Evolutionary conservation across 2,888 invertebrate species (phyloP).

Genomic region (Cryptocheilus praepositus): DNA sequence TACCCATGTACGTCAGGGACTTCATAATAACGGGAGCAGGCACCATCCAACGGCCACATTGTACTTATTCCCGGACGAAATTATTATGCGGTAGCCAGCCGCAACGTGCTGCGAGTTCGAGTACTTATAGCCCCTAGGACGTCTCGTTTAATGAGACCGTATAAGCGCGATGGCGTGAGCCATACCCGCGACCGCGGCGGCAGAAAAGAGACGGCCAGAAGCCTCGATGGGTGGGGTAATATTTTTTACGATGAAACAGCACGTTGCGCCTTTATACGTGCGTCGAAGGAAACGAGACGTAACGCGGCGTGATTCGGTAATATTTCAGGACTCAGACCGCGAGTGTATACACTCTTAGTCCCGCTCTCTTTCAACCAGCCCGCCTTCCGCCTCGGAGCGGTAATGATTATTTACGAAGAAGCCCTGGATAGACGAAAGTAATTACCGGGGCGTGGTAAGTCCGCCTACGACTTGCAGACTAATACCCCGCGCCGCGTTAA

Average conservation of each 20-base stretch:
- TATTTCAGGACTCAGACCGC: conserved; percentile 6
- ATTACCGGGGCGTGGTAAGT: conserved; percentile 48
- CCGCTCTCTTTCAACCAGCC: background rate
- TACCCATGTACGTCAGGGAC: too few species aligned
- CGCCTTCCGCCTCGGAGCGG: conserved; percentile 27
- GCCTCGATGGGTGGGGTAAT: conserved; percentile 21
- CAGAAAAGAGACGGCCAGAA: background rate
- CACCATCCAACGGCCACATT: too few species aligned
- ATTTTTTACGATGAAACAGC: conserved; percentile 29
- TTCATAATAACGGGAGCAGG: too few species aligned
- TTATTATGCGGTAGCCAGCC: conserved; percentile 20
- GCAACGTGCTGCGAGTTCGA: conserved; percentile 19
- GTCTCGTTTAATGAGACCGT: conserved; percentile 37
- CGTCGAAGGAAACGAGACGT: conserved; percentile 20
- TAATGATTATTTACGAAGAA: conserved; percentile 49
- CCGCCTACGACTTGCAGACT: conserved; percentile 33
- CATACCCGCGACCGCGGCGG: background rate
- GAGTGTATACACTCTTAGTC: background rate
- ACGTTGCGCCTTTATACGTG: conserved; percentile 8
- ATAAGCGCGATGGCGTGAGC: conserved; percentile 12
- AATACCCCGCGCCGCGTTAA: conserved; percentile 21
- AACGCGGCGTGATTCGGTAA: conserved; percentile 24
- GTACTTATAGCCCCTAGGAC: conserved; percentile 17
- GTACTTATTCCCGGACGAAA: conserved; percentile 15
- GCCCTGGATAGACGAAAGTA: conserved; percentile 37